Evolutionary conservation across 2,888 invertebrate species (phyloP).

Genomic region (Vandiemenella viatica): DNA sequence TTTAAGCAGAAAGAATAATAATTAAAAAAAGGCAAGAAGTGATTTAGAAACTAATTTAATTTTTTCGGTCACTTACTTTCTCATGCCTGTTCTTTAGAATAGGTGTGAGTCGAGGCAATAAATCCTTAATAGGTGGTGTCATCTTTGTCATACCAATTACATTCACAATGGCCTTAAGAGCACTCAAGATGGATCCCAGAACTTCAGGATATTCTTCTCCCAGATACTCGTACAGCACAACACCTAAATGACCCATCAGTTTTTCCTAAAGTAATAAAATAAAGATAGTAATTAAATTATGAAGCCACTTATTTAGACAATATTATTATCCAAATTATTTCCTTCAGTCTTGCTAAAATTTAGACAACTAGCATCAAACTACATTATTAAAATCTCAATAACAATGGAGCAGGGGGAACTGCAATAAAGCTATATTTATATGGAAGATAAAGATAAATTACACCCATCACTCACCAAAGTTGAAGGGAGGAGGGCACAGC

Average conservation of each 20-base stretch:
- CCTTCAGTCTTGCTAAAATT: too few species aligned
- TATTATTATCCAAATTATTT: too few species aligned
- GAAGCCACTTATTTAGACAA: too few species aligned
- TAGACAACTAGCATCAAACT: too few species aligned
- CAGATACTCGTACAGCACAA: slow-evolving; percentile 95
- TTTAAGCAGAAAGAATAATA: not conserved
- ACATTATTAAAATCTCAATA: too few species aligned
- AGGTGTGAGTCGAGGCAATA: slow-evolving; percentile 89
- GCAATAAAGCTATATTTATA: too few species aligned
- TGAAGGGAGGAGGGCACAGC: too few species aligned
- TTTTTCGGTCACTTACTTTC: slow-evolving; percentile 26
- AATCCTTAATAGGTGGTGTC: slow-evolving; percentile 99
- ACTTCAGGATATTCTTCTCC: slow-evolving; percentile 99
- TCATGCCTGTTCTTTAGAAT: slow-evolving; percentile 91
- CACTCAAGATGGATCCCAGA: slow-evolving; percentile 92
- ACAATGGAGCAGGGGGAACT: too few species aligned
- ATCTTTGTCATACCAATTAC: slow-evolving; percentile 99
- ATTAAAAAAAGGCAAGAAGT: not conserved
- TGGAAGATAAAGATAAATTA: too few species aligned
- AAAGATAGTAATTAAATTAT: too few species aligned
- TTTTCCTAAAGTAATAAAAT: slow-evolving; percentile 53
- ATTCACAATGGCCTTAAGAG: slow-evolving; percentile 97
- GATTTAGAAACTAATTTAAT: not conserved
- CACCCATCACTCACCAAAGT: too few species aligned
- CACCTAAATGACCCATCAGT: slow-evolving; percentile 98